phyloP scores from a whole-genome alignment of 2,797 vertebrate genomes.

The Gymnoscopelus braueri region DNA sequence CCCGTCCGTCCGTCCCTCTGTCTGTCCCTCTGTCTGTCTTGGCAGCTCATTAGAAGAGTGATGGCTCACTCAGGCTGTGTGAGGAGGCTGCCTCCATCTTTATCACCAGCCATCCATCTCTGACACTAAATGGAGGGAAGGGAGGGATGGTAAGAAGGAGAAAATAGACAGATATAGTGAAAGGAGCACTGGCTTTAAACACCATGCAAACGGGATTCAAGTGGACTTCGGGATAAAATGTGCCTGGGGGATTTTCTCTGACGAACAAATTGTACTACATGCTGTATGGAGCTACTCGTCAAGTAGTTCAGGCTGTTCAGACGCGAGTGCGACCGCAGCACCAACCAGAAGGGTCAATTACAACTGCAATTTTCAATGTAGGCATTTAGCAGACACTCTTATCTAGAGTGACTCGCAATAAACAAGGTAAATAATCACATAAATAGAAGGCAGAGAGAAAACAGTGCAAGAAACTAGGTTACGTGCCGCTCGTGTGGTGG shows the following conservation, averaged over 20 bases:
- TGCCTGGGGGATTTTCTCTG: background rate
- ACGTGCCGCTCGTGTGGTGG: no score
- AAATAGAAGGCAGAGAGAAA: no score
- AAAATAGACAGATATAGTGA: slow-evolving; percentile 36
- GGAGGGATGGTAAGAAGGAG: slow-evolving; percentile 3
- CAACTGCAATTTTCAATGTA: no score
- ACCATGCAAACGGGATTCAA: background rate
- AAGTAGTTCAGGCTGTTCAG: no score
- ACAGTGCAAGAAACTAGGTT: no score
- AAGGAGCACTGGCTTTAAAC: slow-evolving; percentile 5
- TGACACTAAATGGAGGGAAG: slow-evolving; percentile 24
- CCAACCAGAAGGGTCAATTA: no score
- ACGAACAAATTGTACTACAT: background rate
- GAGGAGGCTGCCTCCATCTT: slow-evolving; percentile 49
- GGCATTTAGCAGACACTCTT: no score
- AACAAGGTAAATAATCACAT: no score
- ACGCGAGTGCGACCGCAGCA: no score
- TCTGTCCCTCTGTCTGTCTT: slow-evolving; percentile 10
- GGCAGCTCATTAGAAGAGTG: slow-evolving; percentile 66
- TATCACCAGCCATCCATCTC: slow-evolving; percentile 63
- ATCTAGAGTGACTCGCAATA: no score
- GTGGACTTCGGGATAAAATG: slow-evolving; percentile 1
- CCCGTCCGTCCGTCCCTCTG: slow-evolving; percentile 31
- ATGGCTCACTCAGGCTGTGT: slow-evolving; percentile 57
- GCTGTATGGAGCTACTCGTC: no score